These are phyloP conservation scores for Machimus atricapillus DNA, from an alignment of 2,888 invertebrate species.

Conservation along the genomic window DNA sequence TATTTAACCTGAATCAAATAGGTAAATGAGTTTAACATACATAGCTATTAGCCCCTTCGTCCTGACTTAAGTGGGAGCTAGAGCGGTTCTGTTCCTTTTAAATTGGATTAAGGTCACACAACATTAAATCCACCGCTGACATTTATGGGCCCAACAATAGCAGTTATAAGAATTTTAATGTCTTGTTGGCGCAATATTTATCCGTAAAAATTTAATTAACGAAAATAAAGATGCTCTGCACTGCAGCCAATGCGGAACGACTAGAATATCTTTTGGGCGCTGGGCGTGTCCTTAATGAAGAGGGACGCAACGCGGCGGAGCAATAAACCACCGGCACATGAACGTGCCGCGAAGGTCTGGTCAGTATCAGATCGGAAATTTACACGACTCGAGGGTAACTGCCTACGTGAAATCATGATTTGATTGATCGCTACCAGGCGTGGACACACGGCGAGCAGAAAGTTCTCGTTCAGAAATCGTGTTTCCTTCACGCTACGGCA, in stretches of 20 bases:
- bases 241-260: background rate
- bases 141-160: background rate
- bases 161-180: background rate
- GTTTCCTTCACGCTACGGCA: background rate
- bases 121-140: background rate
- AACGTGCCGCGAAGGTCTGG: background rate
- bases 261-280: background rate
- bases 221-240: background rate
- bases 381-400: background rate
- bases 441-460: background rate
- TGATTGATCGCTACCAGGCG: slow-evolving; percentile 22
- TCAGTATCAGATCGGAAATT: slow-evolving; percentile 9
- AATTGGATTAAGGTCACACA: slow-evolving; percentile 5
- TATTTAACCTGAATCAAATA: no score
- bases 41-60: background rate
- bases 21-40: no score
- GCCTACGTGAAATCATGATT: slow-evolving; percentile 11
- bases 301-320: background rate
- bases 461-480: background rate
- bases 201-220: background rate
- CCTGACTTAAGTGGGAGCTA: background rate
- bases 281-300: background rate
- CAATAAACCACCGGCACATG: background rate
- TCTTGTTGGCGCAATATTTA: background rate
- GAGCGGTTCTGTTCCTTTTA: background rate